Percentiles rank a stretch among this genome's conserved stretches.
Conservation (phyloP, 2,113 vertebrate species). For the Limnothrissa miodon region DNA sequence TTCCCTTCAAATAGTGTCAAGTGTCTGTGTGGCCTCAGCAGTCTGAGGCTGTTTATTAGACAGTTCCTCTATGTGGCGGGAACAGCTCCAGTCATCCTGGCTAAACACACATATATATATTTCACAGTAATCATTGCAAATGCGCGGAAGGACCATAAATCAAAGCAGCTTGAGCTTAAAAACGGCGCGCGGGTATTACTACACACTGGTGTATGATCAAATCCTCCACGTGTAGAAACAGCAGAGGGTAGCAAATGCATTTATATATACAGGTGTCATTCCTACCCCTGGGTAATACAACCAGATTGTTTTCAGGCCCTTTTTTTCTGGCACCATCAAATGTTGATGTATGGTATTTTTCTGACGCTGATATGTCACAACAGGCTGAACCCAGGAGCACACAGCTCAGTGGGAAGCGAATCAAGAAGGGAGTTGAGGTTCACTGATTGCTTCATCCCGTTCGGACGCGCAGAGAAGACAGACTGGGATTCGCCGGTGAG, state of each 20-base stretch:
- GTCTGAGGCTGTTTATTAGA: neutral
- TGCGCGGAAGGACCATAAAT: neutral
- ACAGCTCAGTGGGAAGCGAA: neutral
- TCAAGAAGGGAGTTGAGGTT: neutral
- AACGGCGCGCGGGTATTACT: neutral
- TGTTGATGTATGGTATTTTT: neutral
- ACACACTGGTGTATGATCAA: neutral
- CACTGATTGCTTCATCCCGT: conserved; percentile 19
- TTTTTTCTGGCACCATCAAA: neutral
- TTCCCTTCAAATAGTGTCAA: neutral
- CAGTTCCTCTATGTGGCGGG: neutral
- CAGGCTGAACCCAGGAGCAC: neutral
- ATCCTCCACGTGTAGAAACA: neutral
- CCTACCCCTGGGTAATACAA: neutral
- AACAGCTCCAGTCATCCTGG: neutral
- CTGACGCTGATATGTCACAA: neutral
- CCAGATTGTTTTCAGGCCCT: neutral
- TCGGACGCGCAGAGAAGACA: neutral
- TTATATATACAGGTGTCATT: neutral
- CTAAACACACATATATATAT: neutral
- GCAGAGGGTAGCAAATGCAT: neutral
- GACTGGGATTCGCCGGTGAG: conserved; percentile 12
- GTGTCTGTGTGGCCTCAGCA: neutral
- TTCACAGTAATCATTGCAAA: neutral
- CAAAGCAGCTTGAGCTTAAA: neutral